phyloP scores from a whole-genome alignment of 2,888 invertebrate species.

The Andrena marginata region DNA sequence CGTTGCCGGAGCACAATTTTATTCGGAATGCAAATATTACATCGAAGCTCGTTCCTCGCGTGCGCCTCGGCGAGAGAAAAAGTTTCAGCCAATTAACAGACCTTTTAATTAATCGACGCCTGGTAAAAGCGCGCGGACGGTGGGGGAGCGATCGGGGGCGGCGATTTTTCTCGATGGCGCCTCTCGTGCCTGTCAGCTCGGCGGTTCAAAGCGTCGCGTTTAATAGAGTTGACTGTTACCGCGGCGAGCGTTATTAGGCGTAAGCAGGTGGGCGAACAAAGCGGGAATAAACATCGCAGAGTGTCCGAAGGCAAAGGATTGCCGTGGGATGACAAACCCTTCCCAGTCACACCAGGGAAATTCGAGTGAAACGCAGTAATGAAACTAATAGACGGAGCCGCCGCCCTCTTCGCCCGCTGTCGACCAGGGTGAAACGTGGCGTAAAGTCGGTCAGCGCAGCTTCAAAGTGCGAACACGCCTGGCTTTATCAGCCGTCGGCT shows the following conservation, averaged over 20 bases:
- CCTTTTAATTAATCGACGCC: conserved; percentile 35
- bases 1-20: not conserved
- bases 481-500: conserved; percentile 60
- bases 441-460: conserved; percentile 67
- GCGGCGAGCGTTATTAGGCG: conserved; percentile 7
- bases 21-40: conserved; percentile 26
- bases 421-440: conserved; percentile 61
- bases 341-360: conserved; percentile 37
- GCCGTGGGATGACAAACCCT: conserved; percentile 29
- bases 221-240: conserved; percentile 33
- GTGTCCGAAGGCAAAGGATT: conserved; percentile 34
- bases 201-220: not conserved
- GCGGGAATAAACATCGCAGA: conserved; percentile 28
- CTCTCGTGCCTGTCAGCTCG: not conserved
- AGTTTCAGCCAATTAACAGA: conserved; percentile 16
- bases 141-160: not conserved
- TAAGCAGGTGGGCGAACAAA: conserved; percentile 9
- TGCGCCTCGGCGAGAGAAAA: not conserved
- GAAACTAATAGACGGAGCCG: conserved; percentile 66
- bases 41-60: not conserved
- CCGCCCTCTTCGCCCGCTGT: conserved; percentile 11
- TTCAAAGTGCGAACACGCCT: conserved; percentile 66
- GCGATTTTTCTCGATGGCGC: not conserved
- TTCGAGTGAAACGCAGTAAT: conserved; percentile 59
- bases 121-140: not conserved